Evolutionary conservation across 1,140 invertebrate species (phyloP).

Genomic region (Brachionus rotundiformis): DNA sequence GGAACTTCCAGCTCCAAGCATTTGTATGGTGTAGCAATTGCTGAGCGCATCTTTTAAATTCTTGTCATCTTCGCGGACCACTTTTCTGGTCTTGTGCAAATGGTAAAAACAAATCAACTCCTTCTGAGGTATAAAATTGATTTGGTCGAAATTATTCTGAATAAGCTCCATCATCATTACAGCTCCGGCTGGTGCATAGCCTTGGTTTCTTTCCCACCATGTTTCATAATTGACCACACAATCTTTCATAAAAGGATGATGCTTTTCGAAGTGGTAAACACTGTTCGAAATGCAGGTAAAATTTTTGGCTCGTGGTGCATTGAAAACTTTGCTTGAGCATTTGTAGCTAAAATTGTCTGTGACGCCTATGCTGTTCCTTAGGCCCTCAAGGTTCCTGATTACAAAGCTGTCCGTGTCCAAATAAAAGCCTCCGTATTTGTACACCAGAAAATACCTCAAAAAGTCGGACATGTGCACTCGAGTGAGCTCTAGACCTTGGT

Average conservation of each 20-base stretch:
- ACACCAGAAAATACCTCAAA: neutral
- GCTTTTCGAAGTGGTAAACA: neutral
- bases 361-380: neutral
- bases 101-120: neutral
- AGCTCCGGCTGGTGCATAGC: neutral
- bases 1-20: neutral
- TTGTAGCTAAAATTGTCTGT: neutral
- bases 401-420: neutral
- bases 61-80: neutral
- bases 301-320: neutral
- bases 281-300: neutral
- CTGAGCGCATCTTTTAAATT: neutral
- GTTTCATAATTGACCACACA: neutral
- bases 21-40: neutral
- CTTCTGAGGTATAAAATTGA: neutral
- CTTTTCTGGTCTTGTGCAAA: neutral
- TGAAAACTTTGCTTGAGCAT: neutral
- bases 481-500: neutral
- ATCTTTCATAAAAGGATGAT: neutral
- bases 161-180: neutral
- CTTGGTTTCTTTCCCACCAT: neutral
- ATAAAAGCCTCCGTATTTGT: neutral
- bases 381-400: neutral
- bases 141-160: neutral
- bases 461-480: neutral